Evolutionary conservation across 1,140 invertebrate genomes (phyloP), one percentile per base, ranked within the genome.

Genomic region (Bombus pyrosoma): DNA sequence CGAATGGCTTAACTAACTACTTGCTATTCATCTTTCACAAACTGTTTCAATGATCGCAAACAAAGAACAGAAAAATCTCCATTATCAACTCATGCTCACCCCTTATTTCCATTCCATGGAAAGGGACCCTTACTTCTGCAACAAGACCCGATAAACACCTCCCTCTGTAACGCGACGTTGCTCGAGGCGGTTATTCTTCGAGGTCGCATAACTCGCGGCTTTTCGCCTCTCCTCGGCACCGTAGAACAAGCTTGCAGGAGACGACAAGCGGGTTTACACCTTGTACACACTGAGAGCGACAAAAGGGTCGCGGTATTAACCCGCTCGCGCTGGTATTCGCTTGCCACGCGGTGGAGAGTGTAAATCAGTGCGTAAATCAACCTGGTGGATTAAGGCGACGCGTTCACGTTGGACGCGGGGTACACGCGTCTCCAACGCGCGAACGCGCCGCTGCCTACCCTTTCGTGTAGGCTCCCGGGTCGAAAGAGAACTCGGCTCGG

Each of bases 291-390:
- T 28, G 71, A 0, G 28, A 34, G 37, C 37, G 59, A 74, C 71
- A 82, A 82, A 73, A 69, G 41, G 41, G 47, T 71, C 64, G 64
- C 57, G 37, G 64, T 22, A 69, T 78, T 83, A 78, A 83, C 75
- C 47, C 59, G 62, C 28, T 62, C 34, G 43, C 47, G 41, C 37
- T 59, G 68, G 68, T 59, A 79, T 85, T 81, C 53, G 69, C 37
- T 32, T 34, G 66, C 57, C 62, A 62, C 86, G 87, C 81, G 83
- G n/a, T 10, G n/a, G 39, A 91, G 87, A 86, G 87, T 82, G 91
- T 92, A 92, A 93, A 93, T 92, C 91, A 91, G 88, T 81, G 85
- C 87, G 86, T 85, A 86, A 85, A 87, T 85, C 73, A 83, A 75
- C 76, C 66, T 47, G 39, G 39, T 18, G 72, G 83, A 86, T 83